Conservation (phyloP, 2,113 vertebrate genomes). For the Pipra filicauda region DNA sequence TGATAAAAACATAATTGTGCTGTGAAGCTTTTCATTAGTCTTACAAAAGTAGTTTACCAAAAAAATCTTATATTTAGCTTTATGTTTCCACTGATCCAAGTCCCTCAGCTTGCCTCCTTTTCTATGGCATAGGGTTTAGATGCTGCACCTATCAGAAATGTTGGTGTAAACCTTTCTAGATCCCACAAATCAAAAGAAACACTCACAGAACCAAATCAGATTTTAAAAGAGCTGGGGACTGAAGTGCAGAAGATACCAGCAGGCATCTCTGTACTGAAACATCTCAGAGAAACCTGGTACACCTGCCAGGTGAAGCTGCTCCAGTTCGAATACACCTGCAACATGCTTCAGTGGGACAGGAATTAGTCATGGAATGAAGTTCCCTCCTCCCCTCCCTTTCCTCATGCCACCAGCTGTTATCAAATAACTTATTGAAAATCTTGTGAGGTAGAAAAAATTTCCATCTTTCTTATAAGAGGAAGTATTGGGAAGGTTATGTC, state of each 20-base stretch:
- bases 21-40: constrained; percentile 43
- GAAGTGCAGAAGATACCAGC: not conserved
- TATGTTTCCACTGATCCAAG: not conserved
- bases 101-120: not conserved
- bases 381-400: not conserved
- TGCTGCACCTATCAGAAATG: constrained; percentile 26
- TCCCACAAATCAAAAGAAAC: constrained; percentile 30
- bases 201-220: constrained; percentile 8
- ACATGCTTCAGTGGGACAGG: not conserved
- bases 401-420: not conserved
- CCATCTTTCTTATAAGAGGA: not conserved
- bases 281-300: not conserved
- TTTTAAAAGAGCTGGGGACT: constrained; percentile 14
- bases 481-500: not conserved
- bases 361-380: not conserved
- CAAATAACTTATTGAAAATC: not conserved
- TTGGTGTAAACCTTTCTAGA: constrained; percentile 13
- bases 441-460: not conserved
- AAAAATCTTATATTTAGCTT: not conserved
- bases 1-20: constrained; percentile 55
- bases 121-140: constrained; percentile 16
- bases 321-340: not conserved
- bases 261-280: not conserved
- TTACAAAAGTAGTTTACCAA: constrained; percentile 21
- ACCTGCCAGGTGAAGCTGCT: not conserved